These are phyloP conservation scores for Colletes collaris DNA, from an alignment of 2,888 invertebrate genomes.

Conservation along the genomic window DNA sequence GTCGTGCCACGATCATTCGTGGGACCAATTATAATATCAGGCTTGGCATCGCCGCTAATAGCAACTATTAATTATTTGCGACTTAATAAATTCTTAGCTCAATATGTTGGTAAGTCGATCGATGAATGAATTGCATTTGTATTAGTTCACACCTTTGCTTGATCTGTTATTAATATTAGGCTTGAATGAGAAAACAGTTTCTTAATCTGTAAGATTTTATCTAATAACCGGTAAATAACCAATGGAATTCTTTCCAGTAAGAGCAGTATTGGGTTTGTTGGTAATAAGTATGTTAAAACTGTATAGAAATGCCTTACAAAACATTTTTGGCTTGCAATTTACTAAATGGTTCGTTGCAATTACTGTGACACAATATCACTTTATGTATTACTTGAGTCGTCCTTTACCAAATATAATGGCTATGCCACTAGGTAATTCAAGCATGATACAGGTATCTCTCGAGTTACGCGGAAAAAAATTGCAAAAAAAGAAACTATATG, in stretches of 20 bases:
- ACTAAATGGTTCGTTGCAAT: constrained; percentile 92
- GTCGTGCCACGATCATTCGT: constrained; percentile 98
- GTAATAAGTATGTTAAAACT: constrained; percentile 90
- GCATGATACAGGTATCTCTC: neutral
- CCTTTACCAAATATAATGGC: constrained; percentile 98
- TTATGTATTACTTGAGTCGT: constrained; percentile 97
- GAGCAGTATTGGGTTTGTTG: constrained; percentile 90
- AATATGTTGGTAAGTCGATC: constrained; percentile 91
- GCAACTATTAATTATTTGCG: constrained; percentile 87
- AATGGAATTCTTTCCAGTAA: constrained; percentile 85
- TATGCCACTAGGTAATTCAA: constrained; percentile 90
- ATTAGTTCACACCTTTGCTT: constrained; percentile 30
- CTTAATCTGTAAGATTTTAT: constrained; percentile 14
- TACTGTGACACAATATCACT: constrained; percentile 97
- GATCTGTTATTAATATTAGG: constrained; percentile 9
- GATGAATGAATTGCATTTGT: constrained; percentile 25
- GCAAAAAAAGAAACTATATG: too few species aligned
- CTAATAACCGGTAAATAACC: constrained; percentile 16
- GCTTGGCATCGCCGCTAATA: constrained; percentile 90
- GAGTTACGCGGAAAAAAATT: too few species aligned
- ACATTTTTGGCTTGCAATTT: constrained; percentile 91
- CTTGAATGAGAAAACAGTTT: neutral
- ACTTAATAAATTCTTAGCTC: constrained; percentile 93
- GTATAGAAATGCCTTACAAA: constrained; percentile 89
- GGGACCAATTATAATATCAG: constrained; percentile 93